Evolutionary conservation across 1,140 invertebrate genomes (phyloP).

Genomic region (Caenorhabditis inopinata): DNA sequence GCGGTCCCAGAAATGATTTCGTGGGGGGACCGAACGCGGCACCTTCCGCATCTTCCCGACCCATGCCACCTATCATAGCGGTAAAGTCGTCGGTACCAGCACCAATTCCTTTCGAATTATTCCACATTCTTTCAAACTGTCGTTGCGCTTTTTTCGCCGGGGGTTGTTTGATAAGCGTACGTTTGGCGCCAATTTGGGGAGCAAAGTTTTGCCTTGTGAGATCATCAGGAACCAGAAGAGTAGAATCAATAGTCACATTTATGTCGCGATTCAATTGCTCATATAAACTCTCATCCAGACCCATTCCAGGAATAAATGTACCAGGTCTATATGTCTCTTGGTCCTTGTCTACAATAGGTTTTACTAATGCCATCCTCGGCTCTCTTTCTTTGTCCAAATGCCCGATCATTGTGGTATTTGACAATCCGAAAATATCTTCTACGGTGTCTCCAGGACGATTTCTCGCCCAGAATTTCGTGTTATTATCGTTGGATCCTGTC

Average conservation of each 20-base stretch:
- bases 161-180: slow-evolving; percentile 58
- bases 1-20: background rate
- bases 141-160: slow-evolving; percentile 61
- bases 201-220: slow-evolving; percentile 23
- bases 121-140: slow-evolving; percentile 65
- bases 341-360: background rate
- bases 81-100: background rate
- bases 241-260: slow-evolving; percentile 22
- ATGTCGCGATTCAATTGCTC: slow-evolving; percentile 57
- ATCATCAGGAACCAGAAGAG: slow-evolving; percentile 48
- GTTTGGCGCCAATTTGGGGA: slow-evolving; percentile 30
- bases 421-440: slow-evolving; percentile 76
- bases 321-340: background rate
- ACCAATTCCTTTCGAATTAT: slow-evolving; percentile 35
- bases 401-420: slow-evolving; percentile 64
- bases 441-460: slow-evolving; percentile 96
- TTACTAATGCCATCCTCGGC: background rate
- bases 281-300: slow-evolving; percentile 76
- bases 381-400: slow-evolving; percentile 41
- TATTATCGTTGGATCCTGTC: slow-evolving; percentile 65
- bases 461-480: slow-evolving; percentile 92
- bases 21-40: background rate
- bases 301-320: slow-evolving; percentile 80
- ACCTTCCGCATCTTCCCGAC: background rate
- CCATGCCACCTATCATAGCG: background rate